A percentile compares a stretch with the other conserved stretches of the same genome.
These are phyloP conservation scores for Protonibea diacanthus DNA, from an alignment of 2,797 vertebrate genomes.

Conservation along the genomic window DNA sequence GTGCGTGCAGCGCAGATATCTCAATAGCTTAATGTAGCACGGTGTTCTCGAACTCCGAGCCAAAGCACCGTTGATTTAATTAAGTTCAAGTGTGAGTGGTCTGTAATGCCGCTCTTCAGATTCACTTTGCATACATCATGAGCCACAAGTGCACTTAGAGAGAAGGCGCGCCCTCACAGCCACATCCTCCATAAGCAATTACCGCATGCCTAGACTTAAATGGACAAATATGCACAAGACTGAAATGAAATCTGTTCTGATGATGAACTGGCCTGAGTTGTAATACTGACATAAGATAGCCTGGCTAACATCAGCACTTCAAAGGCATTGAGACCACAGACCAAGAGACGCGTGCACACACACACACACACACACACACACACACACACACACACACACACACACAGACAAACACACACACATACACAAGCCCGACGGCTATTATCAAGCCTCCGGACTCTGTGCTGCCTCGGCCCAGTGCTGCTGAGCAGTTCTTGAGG, in stretches of 20 bases:
- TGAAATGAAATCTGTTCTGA: constrained; percentile 69
- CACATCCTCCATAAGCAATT: constrained; percentile 72
- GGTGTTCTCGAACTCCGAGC: constrained; percentile 54
- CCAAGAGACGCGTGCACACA: constrained; percentile 1
- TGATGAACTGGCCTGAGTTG: constrained; percentile 66
- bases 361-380: constrained; percentile 12
- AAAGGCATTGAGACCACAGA: constrained; percentile 65
- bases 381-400: constrained; percentile 10
- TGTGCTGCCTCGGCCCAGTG: constrained; percentile 54
- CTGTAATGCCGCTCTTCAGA: constrained; percentile 71
- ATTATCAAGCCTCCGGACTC: constrained; percentile 73
- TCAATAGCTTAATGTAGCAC: constrained; percentile 61
- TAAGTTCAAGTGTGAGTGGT: constrained; percentile 77
- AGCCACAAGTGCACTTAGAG: constrained; percentile 75
- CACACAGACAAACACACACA: constrained; percentile 38
- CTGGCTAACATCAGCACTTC: constrained; percentile 81
- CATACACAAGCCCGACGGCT: constrained; percentile 58
- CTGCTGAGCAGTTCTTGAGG: constrained; percentile 71
- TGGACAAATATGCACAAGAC: constrained; percentile 66
- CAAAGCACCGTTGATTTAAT: constrained; percentile 77
- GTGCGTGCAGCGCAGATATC: constrained; percentile 29
- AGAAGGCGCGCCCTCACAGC: constrained; percentile 34
- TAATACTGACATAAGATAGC: constrained; percentile 65
- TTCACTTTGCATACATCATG: constrained; percentile 79
- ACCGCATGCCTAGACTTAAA: constrained; percentile 65